Evolutionary conservation across 2,888 invertebrate genomes (phyloP), one percentile per base, ranked within the genome.

Genomic region (Escarpia spicata): DNA sequence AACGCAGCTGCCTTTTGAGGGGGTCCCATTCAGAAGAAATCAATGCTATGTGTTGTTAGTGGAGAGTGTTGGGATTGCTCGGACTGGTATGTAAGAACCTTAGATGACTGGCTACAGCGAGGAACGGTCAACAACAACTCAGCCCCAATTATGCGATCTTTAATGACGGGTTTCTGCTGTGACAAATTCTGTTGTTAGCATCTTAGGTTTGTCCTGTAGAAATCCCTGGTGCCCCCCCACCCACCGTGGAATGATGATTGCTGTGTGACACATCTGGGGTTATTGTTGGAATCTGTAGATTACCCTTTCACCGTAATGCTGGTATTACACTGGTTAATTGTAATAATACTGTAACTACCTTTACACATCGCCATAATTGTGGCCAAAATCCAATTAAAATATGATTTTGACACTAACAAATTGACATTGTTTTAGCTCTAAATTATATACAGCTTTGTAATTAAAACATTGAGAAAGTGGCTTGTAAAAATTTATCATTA

Each of bases 1-100:
- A 75, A 75, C 19, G 75, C 75, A 75, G 75, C 75, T 75, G 75
- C 75, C 75, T 75, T 75, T 75, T 75, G 75, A 75, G 75, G 75
- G 19, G 75, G 75, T 75, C 75, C 75, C 75, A 2, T 6, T 75
- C 19, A 26, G 26, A 2, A 26, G 75, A 75, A 75, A 75, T 75
- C 75, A 75, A 75, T 75, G 75, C 75, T 75, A 12, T 52, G 75
- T 75, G n/a, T 75, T 75, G 75, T 75, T 75, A 75, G 75, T 26
- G n/a, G 10, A 60, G 60, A 60, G 4, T 19, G 60, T 12, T 60
- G 12, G 15, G 0, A n/a, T 12, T 52, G 9, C 10, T 52, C 52
- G 0, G 26, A 26, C 26, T 4, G 26, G 75, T 52, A 26, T 75
- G 52, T 75, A 75, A 75, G n/a, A n/a, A 15, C 60, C 75, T 26